These are phyloP conservation scores for Onychomys arenicola DNA, from an alignment of 2,797 vertebrate genomes.

Conservation along the genomic window DNA sequence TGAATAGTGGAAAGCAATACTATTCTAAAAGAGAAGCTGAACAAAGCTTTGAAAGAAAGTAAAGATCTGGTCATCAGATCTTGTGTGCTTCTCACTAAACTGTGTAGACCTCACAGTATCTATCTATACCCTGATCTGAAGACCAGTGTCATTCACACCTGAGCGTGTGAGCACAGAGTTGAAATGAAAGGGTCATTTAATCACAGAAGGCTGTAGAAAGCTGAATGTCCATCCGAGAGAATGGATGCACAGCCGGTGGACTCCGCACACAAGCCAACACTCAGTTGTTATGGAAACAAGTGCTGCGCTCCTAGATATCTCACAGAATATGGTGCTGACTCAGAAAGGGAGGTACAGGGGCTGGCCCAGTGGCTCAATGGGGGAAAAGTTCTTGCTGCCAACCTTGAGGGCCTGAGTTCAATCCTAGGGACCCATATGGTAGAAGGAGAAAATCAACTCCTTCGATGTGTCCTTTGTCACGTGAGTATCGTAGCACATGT, in stretches of 20 bases:
- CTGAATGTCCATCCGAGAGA: neutral
- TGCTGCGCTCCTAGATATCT: neutral
- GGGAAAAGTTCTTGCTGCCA: neutral
- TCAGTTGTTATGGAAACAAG: neutral
- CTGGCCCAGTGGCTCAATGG: neutral
- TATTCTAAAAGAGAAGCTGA: constrained; percentile 18
- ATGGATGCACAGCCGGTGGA: no score
- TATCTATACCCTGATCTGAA: neutral
- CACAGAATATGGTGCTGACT: neutral
- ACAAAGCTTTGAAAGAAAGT: neutral
- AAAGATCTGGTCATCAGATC: neutral
- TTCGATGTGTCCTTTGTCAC: neutral
- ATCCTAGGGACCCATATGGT: neutral
- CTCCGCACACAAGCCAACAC: neutral
- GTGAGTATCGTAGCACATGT: neutral
- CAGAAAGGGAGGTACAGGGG: neutral
- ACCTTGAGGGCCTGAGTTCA: neutral
- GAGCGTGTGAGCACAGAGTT: neutral
- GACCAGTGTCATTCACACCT: neutral
- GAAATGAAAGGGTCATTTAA: neutral
- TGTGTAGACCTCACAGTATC: neutral
- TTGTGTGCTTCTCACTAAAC: neutral
- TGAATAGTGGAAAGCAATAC: neutral
- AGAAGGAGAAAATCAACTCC: neutral
- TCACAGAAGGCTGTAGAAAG: neutral